Base-by-base conservation (phyloP, 2,888 invertebrate genomes). In the Cyclophora punctaria region DNA sequence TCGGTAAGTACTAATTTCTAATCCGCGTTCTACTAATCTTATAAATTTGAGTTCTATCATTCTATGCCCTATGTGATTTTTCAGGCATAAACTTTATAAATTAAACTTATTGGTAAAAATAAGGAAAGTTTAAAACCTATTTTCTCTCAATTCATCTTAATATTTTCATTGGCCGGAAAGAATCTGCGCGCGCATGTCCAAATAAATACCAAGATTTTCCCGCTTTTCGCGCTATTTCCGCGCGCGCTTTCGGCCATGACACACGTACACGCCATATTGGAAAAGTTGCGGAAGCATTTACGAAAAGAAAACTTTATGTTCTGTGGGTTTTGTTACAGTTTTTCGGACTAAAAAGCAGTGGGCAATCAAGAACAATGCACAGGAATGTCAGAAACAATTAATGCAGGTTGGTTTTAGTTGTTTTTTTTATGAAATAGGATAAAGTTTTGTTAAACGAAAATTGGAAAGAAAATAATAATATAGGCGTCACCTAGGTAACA, bases 181-280 rank as follows among this genome's bases (percentile, higher is more conserved):
- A 46, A 41, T 46, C 51, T 61, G 48, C 60, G 58, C 58, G 48
- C 52, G 64, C 75, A 79, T 20, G 20, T 20, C 20, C 20, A 20
- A 20, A 20, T 81, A 79, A 73, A 80, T 75, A 76, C 53, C 48
- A 50, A 55, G 58, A 57, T 60, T 65, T 66, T 62, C 59, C 55
- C 56, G 48, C 47, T 60, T 73, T 80, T 77, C 76, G 69, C 75
- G 79, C 74, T 80, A 83, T 77, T 82, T 71, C 58, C 64, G 63
- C 66, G 64, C 51, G 63, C 61, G 60, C 48, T 63, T 60, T 60
- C 73, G 60, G 67, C 63, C 64, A 65, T 71, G 67, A 56, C 59
- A 56, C 59, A 52, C 63, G 67, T 46, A 50, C 58, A 52, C 53
- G 55, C 62, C 35, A 65, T 62, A 52, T 20, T 50, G 56, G 58